These are phyloP conservation scores for Pentamera pediparva DNA, from an alignment of 53 echinoderm and acorn worm species.

Conservation along the genomic window DNA sequence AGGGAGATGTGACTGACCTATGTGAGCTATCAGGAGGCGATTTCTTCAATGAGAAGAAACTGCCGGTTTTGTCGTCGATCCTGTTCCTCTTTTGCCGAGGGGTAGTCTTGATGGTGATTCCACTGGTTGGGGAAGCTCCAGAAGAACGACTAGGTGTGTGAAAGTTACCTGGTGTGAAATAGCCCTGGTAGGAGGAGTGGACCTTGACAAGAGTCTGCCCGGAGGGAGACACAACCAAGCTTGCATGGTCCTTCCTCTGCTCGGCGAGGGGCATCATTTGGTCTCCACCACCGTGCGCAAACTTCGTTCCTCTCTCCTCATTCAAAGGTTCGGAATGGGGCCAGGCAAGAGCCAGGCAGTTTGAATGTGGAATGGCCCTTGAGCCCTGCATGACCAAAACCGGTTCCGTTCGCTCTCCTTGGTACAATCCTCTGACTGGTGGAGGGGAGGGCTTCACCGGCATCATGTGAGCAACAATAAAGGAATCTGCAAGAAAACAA, in stretches of 20 bases:
- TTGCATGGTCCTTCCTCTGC: conserved; percentile 2
- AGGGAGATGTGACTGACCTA: neutral
- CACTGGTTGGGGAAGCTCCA: neutral
- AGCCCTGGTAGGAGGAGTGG: conserved; percentile 17
- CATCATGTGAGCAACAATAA: too few species aligned
- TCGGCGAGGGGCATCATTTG: neutral
- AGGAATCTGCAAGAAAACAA: too few species aligned
- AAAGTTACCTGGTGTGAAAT: neutral
- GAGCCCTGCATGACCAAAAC: conserved; percentile 16
- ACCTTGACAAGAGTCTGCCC: conserved; percentile 34
- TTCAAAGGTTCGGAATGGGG: neutral
- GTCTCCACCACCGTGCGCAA: neutral
- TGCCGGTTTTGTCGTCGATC: neutral
- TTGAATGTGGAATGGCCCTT: neutral
- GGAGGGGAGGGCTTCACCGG: neutral
- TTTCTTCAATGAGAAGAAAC: conserved; percentile 5
- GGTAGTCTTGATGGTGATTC: neutral
- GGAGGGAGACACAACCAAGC: conserved; percentile 41
- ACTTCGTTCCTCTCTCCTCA: too few species aligned
- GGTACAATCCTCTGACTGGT: neutral
- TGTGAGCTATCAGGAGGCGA: neutral
- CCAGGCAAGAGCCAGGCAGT: conserved; percentile 11
- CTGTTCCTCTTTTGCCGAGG: neutral
- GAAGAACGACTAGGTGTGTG: neutral
- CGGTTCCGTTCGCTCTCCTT: neutral